Evolutionary conservation across 2,888 invertebrate species (phyloP).

Genomic region (Microctonus aethiopoides): DNA sequence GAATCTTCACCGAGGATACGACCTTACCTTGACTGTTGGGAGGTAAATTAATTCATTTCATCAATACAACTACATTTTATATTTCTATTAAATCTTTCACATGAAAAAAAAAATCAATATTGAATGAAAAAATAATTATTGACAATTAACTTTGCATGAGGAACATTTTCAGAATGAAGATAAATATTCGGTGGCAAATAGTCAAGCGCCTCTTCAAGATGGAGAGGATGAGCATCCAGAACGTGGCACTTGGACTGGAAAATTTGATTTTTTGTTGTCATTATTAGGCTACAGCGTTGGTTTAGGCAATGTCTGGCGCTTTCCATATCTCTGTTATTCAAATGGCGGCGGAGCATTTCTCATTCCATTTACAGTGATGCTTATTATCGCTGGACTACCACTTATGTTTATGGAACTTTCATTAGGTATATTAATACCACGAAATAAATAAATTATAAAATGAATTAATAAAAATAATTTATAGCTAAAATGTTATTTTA

Average conservation of each 20-base stretch:
- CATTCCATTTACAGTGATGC: constrained; percentile 84
- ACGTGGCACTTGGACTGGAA: constrained; percentile 80
- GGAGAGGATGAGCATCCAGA: constrained; percentile 69
- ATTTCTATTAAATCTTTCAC: background rate
- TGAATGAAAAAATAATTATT: no score
- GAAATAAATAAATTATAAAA: background rate
- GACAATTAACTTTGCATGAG: background rate
- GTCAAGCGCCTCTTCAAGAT: constrained; percentile 67
- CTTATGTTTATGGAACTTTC: constrained; percentile 88
- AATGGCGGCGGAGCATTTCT: constrained; percentile 86
- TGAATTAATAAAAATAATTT: no score
- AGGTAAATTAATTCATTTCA: constrained; percentile 55
- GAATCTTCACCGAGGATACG: constrained; percentile 62
- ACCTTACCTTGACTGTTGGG: constrained; percentile 64
- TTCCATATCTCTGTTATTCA: constrained; percentile 80
- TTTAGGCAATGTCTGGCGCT: constrained; percentile 81
- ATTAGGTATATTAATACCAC: constrained; percentile 70
- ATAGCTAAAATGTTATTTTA: no score
- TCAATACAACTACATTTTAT: no score
- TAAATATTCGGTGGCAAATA: constrained; percentile 68
- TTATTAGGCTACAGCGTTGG: constrained; percentile 80
- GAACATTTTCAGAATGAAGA: constrained; percentile 62
- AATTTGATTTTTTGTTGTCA: constrained; percentile 79
- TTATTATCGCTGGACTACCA: constrained; percentile 83
- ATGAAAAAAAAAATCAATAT: no score